A percentile compares a stretch with the other conserved stretches of the same genome.
These are phyloP conservation scores for Blastobasis lacticolella DNA, from an alignment of 2,888 invertebrate species.

Conservation along the genomic window DNA sequence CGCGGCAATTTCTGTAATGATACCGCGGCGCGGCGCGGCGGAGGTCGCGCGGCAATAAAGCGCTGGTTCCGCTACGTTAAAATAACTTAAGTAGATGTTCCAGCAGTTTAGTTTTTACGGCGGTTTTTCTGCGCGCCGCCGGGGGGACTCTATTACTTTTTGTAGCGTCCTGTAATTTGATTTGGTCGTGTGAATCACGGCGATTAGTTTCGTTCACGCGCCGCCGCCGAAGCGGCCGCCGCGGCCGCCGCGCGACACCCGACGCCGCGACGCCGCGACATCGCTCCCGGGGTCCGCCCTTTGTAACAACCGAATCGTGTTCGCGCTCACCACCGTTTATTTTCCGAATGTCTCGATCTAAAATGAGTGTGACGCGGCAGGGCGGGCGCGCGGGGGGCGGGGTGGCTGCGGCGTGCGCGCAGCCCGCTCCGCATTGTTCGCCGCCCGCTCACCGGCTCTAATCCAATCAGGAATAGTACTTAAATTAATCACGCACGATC, in stretches of 20 bases:
- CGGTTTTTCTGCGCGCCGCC: too few species aligned
- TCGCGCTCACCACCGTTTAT: too few species aligned
- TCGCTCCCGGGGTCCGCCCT: not conserved
- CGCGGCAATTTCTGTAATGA: not conserved
- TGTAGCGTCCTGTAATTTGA: conserved; percentile 5
- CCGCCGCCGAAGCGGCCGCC: not conserved
- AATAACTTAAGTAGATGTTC: too few species aligned
- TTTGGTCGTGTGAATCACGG: conserved; percentile 7
- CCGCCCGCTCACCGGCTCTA: not conserved
- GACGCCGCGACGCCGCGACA: not conserved
- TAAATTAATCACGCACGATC: too few species aligned
- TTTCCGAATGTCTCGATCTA: not conserved
- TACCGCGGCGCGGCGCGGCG: not conserved
- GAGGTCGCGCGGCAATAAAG: not conserved
- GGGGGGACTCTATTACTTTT: conserved; percentile 2
- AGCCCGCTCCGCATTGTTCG: not conserved
- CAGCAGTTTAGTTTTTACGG: too few species aligned
- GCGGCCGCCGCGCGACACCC: not conserved
- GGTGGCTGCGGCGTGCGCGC: not conserved
- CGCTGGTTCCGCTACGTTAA: too few species aligned
- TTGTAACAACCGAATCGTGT: not conserved
- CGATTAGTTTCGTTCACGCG: conserved; percentile 2
- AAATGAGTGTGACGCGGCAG: not conserved
- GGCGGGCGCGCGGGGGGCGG: conserved; percentile 3
- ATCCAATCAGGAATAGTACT: too few species aligned